Evolutionary conservation across 2,113 vertebrate genomes (phyloP).

Genomic region (Hymenochirus boettgeri): DNA sequence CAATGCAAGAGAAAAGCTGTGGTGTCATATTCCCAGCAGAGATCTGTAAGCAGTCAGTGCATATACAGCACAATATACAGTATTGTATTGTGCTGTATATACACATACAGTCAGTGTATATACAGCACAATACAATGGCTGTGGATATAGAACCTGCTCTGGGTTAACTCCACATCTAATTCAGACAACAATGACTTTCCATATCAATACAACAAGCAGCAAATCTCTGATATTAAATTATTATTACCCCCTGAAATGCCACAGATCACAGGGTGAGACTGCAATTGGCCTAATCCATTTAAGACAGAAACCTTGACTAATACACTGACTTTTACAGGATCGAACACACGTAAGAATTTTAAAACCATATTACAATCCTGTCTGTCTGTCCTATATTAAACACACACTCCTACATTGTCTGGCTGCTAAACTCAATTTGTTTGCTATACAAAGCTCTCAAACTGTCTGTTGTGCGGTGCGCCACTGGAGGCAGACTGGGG

Average conservation of each 20-base stretch:
- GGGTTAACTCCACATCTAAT: slow-evolving; percentile 18
- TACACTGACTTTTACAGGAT: neutral
- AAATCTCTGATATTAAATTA: neutral
- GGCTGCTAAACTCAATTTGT: neutral
- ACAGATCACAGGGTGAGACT: slow-evolving; percentile 9
- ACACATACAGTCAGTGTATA: too few relatives aligned
- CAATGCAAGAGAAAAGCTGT: too few relatives aligned
- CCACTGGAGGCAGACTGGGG: slow-evolving; percentile 23
- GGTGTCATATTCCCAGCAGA: too few relatives aligned
- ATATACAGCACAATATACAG: too few relatives aligned
- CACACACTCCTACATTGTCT: neutral
- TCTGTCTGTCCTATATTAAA: neutral
- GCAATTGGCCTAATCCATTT: slow-evolving; percentile 1
- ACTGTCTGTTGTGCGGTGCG: neutral
- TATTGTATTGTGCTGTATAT: too few relatives aligned
- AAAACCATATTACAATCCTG: neutral
- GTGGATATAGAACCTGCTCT: slow-evolving; percentile 8
- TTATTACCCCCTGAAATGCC: slow-evolving; percentile 24
- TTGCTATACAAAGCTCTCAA: neutral
- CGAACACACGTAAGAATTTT: too few relatives aligned
- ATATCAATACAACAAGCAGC: neutral
- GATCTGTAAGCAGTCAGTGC: too few relatives aligned
- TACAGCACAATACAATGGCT: too few relatives aligned
- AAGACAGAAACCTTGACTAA: neutral
- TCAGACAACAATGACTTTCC: slow-evolving; percentile 9